Percentiles rank a stretch among this genome's conserved stretches.
These are phyloP conservation scores for Kryphioiulus occultus DNA, from an alignment of 2,888 invertebrate species.

Conservation along the genomic window DNA sequence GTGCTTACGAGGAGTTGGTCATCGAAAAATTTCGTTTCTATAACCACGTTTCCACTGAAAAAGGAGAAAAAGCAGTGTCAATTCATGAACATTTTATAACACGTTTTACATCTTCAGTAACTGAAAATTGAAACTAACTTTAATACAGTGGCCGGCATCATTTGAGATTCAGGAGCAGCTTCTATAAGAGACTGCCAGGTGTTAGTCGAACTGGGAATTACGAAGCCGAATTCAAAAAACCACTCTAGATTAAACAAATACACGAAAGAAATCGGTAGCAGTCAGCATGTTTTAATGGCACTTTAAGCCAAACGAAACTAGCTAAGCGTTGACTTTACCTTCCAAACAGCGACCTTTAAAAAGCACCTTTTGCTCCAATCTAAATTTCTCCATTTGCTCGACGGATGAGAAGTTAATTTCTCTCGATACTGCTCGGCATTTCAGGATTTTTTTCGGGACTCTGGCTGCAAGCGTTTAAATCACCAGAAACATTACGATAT, in stretches of 20 bases:
- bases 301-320: no score
- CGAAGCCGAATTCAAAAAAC: slow-evolving; percentile 99
- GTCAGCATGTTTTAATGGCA: background rate
- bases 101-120: background rate
- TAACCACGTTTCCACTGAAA: slow-evolving; percentile 90
- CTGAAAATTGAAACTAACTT: slow-evolving; percentile 71
- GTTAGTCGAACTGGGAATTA: slow-evolving; percentile 97
- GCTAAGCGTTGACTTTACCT: slow-evolving; percentile 59
- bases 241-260: slow-evolving; percentile 73
- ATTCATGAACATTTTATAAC: background rate
- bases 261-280: background rate
- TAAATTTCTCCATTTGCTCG: slow-evolving; percentile 93
- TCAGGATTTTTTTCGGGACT: slow-evolving; percentile 95
- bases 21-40: slow-evolving; percentile 96
- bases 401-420: slow-evolving; percentile 91
- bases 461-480: slow-evolving; percentile 69
- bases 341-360: slow-evolving; percentile 88
- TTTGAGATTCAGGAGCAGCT: slow-evolving; percentile 98
- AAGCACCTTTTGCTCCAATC: slow-evolving; percentile 80
- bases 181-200: slow-evolving; percentile 99
- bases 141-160: slow-evolving; percentile 99
- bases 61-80: slow-evolving; percentile 40
- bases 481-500: no score
- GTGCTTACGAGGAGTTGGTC: slow-evolving; percentile 92
- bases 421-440: slow-evolving; percentile 87